A percentile compares a stretch with the other conserved stretches of the same genome.
phyloP scores from a whole-genome alignment of 2,888 invertebrate genomes.

The Dusona sp. region DNA sequence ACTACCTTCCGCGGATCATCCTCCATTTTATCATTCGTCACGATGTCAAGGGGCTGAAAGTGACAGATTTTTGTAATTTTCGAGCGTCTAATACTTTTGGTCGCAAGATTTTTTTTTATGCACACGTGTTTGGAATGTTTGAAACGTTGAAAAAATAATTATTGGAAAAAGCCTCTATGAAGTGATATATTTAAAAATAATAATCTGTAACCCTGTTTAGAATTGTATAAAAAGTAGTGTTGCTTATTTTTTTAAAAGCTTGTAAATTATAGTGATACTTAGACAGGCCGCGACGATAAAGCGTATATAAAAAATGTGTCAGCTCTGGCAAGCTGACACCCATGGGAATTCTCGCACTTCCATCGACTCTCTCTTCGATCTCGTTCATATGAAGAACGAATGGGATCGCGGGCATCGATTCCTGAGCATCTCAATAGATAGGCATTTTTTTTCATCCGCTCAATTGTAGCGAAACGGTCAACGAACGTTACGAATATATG shows the following conservation, averaged over 20 bases:
- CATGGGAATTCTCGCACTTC: conserved; percentile 72
- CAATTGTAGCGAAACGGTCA: conserved; percentile 37
- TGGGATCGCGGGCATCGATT: conserved; percentile 37
- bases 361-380: conserved; percentile 12
- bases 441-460: conserved; percentile 15
- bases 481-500: conserved; percentile 31
- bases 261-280: neutral
- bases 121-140: too few species aligned
- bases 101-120: neutral
- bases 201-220: neutral
- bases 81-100: neutral
- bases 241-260: neutral
- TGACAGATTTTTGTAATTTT: neutral
- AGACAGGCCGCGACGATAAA: neutral
- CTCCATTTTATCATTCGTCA: too few species aligned
- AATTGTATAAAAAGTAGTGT: neutral
- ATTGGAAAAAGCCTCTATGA: too few species aligned
- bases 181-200: neutral
- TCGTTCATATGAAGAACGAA: conserved; percentile 7
- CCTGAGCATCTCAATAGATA: conserved; percentile 21
- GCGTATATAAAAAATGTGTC: conserved; percentile 26
- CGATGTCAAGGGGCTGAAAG: neutral
- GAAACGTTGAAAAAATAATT: too few species aligned
- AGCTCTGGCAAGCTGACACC: conserved; percentile 70
- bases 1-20: neutral